These are phyloP conservation scores for Penaeus indicus DNA, from an alignment of 1,140 invertebrate genomes.

Conservation along the genomic window DNA sequence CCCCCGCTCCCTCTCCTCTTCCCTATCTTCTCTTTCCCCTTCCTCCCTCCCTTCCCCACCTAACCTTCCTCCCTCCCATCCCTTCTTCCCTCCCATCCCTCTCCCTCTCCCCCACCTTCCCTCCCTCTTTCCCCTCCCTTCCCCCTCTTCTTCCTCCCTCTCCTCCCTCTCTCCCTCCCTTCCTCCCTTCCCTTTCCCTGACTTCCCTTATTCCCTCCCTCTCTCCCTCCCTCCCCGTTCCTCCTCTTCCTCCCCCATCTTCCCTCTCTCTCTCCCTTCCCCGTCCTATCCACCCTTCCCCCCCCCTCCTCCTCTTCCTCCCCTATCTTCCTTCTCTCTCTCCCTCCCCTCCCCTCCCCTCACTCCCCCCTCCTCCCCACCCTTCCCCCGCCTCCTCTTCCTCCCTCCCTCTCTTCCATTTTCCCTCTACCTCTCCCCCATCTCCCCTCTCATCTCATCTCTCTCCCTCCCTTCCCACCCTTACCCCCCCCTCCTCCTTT, in stretches of 20 bases:
- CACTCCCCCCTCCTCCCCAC: not conserved
- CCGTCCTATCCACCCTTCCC: not conserved
- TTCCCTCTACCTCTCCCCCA: not conserved
- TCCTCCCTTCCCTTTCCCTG: not conserved
- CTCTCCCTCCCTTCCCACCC: not conserved
- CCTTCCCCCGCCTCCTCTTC: not conserved
- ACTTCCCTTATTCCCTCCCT: not conserved
- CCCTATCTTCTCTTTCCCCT: not conserved
- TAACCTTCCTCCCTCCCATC: not conserved
- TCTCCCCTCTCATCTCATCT: constrained; percentile 2
- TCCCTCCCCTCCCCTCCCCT: not conserved
- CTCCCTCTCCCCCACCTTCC: no score
- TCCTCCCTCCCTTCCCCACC: not conserved
- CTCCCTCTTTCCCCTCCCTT: not conserved
- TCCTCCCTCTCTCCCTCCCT: not conserved
- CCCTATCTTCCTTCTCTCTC: not conserved
- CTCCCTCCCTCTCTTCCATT: not conserved
- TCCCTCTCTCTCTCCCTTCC: not conserved
- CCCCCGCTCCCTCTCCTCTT: not conserved
- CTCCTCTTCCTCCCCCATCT: not conserved
- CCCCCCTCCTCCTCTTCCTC: not conserved
- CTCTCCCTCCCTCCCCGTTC: not conserved
- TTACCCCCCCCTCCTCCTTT: not conserved
- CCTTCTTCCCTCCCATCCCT: no score
- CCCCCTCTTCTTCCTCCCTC: not conserved